Percentiles rank a stretch among this genome's conserved stretches.
These are phyloP conservation scores for Xylota sylvarum DNA, from an alignment of 2,888 invertebrate genomes.

Conservation along the genomic window DNA sequence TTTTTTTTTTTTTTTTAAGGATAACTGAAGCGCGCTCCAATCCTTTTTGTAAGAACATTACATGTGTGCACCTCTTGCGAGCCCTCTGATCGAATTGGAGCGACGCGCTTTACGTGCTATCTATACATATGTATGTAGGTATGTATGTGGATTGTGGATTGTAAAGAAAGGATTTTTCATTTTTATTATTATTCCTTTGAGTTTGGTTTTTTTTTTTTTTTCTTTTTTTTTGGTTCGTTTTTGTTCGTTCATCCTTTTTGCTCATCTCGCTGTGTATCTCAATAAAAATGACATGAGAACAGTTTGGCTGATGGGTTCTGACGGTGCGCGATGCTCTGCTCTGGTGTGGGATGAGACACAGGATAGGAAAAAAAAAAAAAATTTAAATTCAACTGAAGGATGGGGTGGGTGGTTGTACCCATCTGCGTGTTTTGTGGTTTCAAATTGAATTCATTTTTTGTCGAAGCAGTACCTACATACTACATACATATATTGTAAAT, in stretches of 20 bases:
- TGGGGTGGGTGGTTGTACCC: constrained; percentile 39
- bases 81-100: constrained; percentile 68
- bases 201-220: constrained; percentile 28
- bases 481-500: no score
- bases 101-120: constrained; percentile 18
- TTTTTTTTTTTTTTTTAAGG: neutral
- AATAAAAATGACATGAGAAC: constrained; percentile 75
- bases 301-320: constrained; percentile 71
- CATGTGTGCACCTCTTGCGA: constrained; percentile 14
- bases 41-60: constrained; percentile 32
- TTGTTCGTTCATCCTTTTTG: constrained; percentile 25
- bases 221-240: constrained; percentile 26
- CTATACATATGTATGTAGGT: neutral
- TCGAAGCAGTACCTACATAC: constrained; percentile 2
- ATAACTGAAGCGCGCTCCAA: constrained; percentile 53
- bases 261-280: constrained; percentile 74
- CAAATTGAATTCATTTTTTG: constrained; percentile 73
- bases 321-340: neutral
- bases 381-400: constrained; percentile 44
- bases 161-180: constrained; percentile 72
- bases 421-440: constrained; percentile 76
- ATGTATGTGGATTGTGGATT: no score
- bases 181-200: constrained; percentile 75
- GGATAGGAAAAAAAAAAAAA: constrained; percentile 52
- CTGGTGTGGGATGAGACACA: constrained; percentile 3